Evolutionary conservation across 1,140 invertebrate genomes (phyloP), one percentile per base, ranked within the genome.

Genomic region (Sinella curviseta): DNA sequence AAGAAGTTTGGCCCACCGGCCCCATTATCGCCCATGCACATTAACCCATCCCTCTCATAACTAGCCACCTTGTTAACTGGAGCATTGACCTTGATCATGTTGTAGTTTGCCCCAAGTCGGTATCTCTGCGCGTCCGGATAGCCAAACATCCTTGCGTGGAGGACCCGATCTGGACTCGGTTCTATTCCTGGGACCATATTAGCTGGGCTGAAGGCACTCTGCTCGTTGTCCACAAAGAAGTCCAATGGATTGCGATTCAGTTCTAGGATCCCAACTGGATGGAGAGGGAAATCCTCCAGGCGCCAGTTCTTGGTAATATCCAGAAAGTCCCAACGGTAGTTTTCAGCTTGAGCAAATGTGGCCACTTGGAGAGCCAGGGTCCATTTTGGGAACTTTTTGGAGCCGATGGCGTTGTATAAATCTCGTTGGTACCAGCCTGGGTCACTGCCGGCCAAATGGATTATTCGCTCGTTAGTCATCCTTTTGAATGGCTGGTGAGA

Each of bases 81-180:
- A 83, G 89, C 90, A 84, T 92, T 92, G 33, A 92, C 90, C 35
- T 91, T 91, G 36, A 92, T 86, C 84, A 91, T 90, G 8, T 87
- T 84, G 85, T 89, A 91, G 85, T 92, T 92, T 20, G 89, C 85
- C 31, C 91, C 91, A 36, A 92, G 86, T n/a, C n/a, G n/a, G n/a
- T n/a, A n/a, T n/a, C n/a, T n/a, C n/a, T n/a, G n/a, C n/a, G n/a
- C n/a, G n/a, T n/a, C n/a, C n/a, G n/a, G n/a, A n/a, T n/a, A n/a
- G n/a, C n/a, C n/a, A n/a, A n/a, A n/a, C n/a, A n/a, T n/a, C n/a
- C n/a, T n/a, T n/a, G n/a, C n/a, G n/a, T n/a, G n/a, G n/a, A n/a
- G n/a, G n/a, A n/a, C n/a, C n/a, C n/a, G n/a, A n/a, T n/a, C n/a
- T n/a, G n/a, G n/a, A n/a, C n/a, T n/a, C n/a, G n/a, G n/a, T n/a